A percentile compares a stretch with the other conserved stretches of the same genome.
These are phyloP conservation scores for Plumapathes pennacea DNA, from an alignment of 92 coral and sea anemone genomes.

Conservation along the genomic window DNA sequence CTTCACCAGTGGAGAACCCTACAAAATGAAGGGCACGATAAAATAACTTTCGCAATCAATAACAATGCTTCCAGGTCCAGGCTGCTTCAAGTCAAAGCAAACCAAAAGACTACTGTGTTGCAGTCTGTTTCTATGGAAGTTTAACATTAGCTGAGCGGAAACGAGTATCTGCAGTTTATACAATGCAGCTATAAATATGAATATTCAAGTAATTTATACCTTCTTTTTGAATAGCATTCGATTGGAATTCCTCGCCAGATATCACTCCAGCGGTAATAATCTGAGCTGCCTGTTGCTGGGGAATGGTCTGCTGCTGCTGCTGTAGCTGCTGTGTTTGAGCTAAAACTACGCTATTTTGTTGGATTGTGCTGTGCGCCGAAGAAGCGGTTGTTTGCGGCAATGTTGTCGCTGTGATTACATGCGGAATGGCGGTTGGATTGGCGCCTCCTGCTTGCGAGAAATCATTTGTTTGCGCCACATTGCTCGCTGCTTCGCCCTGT, in stretches of 20 bases:
- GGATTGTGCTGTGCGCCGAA: no score
- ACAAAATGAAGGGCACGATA: no score
- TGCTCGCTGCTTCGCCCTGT: conserved; percentile 41
- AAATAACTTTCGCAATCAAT: no score
- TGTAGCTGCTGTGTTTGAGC: no score
- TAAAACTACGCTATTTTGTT: no score
- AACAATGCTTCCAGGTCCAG: no score
- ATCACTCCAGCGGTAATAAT: conserved; percentile 80
- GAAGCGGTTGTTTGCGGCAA: conserved; percentile 42
- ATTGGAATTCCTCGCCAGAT: conserved; percentile 72
- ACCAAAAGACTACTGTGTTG: no score
- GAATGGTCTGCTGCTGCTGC: conserved; percentile 57
- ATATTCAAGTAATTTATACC: conserved; percentile 42
- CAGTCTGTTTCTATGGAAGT: no score
- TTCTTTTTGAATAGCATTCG: conserved; percentile 67
- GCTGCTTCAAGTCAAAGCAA: no score
- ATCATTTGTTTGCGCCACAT: conserved; percentile 67
- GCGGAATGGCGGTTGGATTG: conserved; percentile 61
- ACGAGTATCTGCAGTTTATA: no score
- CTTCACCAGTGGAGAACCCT: conserved; percentile 94
- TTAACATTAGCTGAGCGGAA: no score
- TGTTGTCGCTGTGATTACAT: conserved; percentile 61
- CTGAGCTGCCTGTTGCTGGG: conserved; percentile 59
- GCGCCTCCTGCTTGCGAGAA: conserved; percentile 52
- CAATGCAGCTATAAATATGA: no score